Percentiles rank a stretch among this genome's conserved stretches.
Conservation (phyloP, 2,113 vertebrate genomes). For the Gymnocephalus cernua region DNA sequence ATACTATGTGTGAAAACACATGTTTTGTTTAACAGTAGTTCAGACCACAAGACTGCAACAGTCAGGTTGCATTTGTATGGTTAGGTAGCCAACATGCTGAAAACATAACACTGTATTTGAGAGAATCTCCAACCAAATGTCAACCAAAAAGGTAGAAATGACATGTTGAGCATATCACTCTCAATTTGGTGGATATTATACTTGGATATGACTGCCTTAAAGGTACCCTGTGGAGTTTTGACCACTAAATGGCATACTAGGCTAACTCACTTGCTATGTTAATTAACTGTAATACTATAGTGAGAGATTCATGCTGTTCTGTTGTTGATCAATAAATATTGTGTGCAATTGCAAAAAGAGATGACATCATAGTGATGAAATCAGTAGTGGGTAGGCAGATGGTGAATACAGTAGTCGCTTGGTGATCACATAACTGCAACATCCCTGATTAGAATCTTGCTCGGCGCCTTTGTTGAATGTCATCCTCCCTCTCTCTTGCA, state of each 20-base stretch:
- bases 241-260: neutral
- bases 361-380: neutral
- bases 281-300: neutral
- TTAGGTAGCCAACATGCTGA: neutral
- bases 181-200: neutral
- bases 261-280: neutral
- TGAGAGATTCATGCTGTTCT: neutral
- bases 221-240: neutral
- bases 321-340: neutral
- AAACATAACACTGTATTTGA: neutral
- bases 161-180: neutral
- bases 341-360: neutral
- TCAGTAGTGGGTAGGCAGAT: neutral
- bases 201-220: neutral
- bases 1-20: slow-evolving; percentile 42
- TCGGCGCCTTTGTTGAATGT: neutral
- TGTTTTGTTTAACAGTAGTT: neutral
- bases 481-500: neutral
- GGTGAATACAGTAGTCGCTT: neutral
- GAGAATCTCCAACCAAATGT: neutral
- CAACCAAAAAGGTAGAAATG: neutral
- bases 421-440: neutral
- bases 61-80: neutral
- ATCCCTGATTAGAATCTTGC: neutral
- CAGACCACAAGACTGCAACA: neutral